phyloP scores from a whole-genome alignment of 2,797 vertebrate genomes.

The Taeniopygia guttata region DNA sequence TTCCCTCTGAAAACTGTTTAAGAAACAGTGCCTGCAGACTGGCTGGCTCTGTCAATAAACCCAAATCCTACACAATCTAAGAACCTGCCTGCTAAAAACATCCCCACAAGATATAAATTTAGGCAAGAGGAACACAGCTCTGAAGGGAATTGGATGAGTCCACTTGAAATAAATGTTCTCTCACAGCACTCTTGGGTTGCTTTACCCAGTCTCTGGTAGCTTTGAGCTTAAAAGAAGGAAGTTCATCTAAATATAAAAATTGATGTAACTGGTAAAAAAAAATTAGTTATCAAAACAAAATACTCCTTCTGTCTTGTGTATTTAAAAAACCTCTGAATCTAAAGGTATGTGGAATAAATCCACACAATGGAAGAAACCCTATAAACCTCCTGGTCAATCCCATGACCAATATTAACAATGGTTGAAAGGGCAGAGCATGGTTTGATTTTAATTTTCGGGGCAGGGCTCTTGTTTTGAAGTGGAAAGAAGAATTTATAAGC shows the following conservation, averaged over 20 bases:
- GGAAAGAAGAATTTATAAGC: neutral
- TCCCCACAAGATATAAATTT: neutral
- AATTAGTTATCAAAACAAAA: neutral
- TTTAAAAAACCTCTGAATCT: neutral
- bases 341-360: neutral
- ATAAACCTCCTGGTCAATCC: neutral
- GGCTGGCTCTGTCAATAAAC: slow-evolving; percentile 17
- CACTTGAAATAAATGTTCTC: slow-evolving; percentile 22
- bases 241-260: neutral
- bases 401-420: neutral
- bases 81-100: slow-evolving; percentile 3
- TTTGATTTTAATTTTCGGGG: neutral
- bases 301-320: neutral
- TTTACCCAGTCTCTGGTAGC: neutral
- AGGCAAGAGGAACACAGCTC: slow-evolving; percentile 8
- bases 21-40: slow-evolving; percentile 11
- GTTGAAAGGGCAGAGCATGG: neutral
- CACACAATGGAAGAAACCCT: neutral
- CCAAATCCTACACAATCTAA: neutral
- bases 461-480: neutral
- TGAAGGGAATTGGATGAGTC: neutral
- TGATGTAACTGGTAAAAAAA: neutral
- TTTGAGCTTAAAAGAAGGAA: neutral
- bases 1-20: neutral
- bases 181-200: neutral